These are phyloP conservation scores for Rynchops niger DNA, from an alignment of 2,113 vertebrate species.

Conservation along the genomic window DNA sequence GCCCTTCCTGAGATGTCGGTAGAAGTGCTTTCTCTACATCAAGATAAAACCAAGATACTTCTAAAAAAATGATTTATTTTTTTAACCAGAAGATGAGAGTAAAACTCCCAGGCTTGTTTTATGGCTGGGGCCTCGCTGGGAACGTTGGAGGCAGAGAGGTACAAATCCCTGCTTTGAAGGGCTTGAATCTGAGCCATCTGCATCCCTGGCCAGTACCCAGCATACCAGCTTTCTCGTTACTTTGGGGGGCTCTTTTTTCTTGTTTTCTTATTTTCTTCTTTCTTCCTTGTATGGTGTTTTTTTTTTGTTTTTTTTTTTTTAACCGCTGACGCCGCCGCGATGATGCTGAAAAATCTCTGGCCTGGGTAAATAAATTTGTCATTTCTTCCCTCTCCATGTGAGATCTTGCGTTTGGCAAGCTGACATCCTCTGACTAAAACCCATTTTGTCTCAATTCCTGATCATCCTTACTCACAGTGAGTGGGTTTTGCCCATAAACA, in stretches of 20 bases:
- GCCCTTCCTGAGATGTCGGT: neutral
- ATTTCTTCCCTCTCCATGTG: neutral
- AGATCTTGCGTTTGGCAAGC: neutral
- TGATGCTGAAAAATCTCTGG: neutral
- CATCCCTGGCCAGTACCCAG: neutral
- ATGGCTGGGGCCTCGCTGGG: neutral
- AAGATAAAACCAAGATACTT: neutral
- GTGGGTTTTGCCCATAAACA: constrained; percentile 1
- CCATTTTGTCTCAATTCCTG: constrained; percentile 4
- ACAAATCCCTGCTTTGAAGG: constrained; percentile 10
- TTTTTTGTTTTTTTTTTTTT: neutral
- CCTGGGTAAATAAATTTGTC: neutral
- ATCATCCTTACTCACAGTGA: neutral
- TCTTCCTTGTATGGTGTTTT: neutral
- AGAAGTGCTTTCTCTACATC: neutral
- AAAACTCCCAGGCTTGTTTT: neutral
- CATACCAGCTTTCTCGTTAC: neutral
- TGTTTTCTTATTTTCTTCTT: neutral
- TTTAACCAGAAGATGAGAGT: neutral
- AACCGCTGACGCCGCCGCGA: fast-evolving
- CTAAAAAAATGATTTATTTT: neutral
- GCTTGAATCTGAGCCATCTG: constrained; percentile 13
- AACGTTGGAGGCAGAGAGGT: neutral
- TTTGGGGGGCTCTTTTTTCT: neutral
- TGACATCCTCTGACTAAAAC: neutral